These are phyloP conservation scores for Hirundichthys speculiger DNA, from an alignment of 2,113 vertebrate species.

Conservation along the genomic window DNA sequence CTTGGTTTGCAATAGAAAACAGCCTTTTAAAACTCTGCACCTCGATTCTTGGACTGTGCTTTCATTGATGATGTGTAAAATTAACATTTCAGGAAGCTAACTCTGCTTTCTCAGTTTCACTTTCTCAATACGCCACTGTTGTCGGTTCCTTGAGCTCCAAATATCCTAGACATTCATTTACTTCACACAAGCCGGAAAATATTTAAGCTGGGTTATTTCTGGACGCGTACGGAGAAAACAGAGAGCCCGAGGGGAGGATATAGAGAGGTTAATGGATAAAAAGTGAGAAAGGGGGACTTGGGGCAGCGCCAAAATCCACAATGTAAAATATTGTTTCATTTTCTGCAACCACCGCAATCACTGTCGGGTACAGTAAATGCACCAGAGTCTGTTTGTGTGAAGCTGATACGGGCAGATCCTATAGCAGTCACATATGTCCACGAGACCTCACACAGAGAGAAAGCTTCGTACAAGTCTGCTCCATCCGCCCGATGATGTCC, in stretches of 20 bases:
- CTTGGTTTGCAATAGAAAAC: no score
- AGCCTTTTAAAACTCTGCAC: no score
- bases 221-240: conserved; percentile 72
- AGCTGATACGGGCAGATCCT: not conserved
- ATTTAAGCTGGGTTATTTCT: conserved; percentile 65
- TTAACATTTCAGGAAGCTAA: no score
- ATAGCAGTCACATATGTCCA: not conserved
- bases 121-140: no score
- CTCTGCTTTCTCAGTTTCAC: no score
- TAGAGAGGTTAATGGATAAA: conserved; percentile 83
- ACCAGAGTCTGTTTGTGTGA: conserved; percentile 10
- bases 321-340: conserved; percentile 52
- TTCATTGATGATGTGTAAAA: no score
- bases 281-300: conserved; percentile 80
- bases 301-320: conserved; percentile 22
- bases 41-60: no score
- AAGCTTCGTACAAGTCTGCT: conserved; percentile 1
- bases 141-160: no score
- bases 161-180: no score
- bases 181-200: conserved; percentile 26
- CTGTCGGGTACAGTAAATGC: conserved; percentile 16
- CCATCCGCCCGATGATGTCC: conserved; percentile 6
- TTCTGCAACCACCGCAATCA: conserved; percentile 28
- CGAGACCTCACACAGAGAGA: conserved; percentile 29
- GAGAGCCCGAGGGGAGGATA: conserved; percentile 76